Evolutionary conservation across 2,113 vertebrate genomes (phyloP).

Genomic region (Alces alces): DNA sequence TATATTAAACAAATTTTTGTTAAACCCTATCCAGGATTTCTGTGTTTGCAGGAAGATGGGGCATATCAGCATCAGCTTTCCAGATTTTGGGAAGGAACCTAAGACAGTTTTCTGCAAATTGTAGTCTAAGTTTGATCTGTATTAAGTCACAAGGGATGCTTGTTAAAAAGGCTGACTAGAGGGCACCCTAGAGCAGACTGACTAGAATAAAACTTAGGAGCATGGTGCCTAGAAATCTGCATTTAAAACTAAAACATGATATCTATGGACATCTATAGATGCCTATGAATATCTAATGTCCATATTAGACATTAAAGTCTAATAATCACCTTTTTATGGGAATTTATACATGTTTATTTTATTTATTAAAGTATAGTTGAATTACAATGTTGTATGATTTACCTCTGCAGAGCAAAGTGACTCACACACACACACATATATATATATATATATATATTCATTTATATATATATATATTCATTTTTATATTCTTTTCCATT

Average conservation of each 20-base stretch:
- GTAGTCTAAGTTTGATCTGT: not conserved
- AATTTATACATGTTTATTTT: not conserved
- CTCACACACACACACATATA: no score
- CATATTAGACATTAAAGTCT: not conserved
- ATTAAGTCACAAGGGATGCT: not conserved
- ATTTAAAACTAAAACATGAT: not conserved
- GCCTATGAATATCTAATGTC: no score
- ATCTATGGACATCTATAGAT: not conserved
- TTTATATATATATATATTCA: not conserved
- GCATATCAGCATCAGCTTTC: not conserved
- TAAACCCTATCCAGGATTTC: not conserved
- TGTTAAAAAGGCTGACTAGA: not conserved
- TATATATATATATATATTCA: rapidly evolving
- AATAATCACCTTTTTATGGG: not conserved
- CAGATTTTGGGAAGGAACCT: not conserved
- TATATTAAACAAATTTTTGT: not conserved
- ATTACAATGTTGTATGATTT: not conserved
- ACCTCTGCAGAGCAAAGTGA: not conserved
- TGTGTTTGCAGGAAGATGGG: not conserved
- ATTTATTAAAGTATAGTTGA: not conserved
- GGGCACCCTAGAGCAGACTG: not conserved
- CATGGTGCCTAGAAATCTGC: not conserved
- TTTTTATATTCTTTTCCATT: not conserved
- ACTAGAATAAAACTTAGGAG: not conserved
- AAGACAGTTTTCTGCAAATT: not conserved